Evolutionary conservation across 2,113 vertebrate species (phyloP), one percentile per base, ranked within the genome.

Genomic region (Pluvianellus socialis): DNA sequence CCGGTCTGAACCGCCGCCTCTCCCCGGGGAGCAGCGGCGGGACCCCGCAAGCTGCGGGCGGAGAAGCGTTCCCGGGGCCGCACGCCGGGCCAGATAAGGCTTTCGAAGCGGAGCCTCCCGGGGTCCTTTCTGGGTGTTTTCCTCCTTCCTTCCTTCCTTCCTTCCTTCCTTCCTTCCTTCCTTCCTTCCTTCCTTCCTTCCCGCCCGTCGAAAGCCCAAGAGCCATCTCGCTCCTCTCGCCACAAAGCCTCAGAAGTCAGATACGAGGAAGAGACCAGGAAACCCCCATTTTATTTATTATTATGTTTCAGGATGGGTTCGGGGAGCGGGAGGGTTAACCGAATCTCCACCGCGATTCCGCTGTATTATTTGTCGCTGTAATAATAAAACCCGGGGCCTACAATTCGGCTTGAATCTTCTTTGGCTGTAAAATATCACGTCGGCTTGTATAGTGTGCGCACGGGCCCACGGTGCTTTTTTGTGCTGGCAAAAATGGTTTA

Each of bases 361-460:
- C 65, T 59, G 21, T 42, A 42, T 83, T 86, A 94, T 91, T 92
- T 93, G 70, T 77, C 86, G 47, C 32, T 52, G 45, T 88, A 83
- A 94, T 94, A 92, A 86, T 95, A 96, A 97, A 98, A 89, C 1
- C 5, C 11, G 45, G 38, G 95, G 97, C 96, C 96, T 97, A 91
- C 91, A 49, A 61, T 88, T 95, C 70, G 16, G 47, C 71, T 75
- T 59, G 59, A 91, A 73, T 81, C 56, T 83, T 94, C 86, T 79
- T 56, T 61, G 77, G 32, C 92, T 62, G 59, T 92, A 66, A 94
- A 84, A 65, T 86, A 70, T 22, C 79, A 52, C 19, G 1, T 80
- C 55, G 56, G 27, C 27, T 87, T 62, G 40, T 62, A 23, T 1
- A 66, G 38, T 18, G 76, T 59, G 40, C 4, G 2, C 62, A 38